Conservation (phyloP, 2,797 vertebrate species). For the Siniperca scherzeri region DNA sequence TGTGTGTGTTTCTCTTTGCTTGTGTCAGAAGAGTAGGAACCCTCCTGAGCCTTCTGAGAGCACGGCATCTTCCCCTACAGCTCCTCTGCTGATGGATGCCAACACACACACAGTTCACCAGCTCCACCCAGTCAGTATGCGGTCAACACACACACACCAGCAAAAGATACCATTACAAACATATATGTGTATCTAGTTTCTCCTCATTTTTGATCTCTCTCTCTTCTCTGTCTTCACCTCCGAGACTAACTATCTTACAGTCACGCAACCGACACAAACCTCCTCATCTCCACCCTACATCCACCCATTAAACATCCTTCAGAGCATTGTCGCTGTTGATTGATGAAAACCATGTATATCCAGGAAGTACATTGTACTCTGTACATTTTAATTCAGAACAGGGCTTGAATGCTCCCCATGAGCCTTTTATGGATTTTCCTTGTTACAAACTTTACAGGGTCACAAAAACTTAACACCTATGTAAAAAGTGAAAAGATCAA, state of each 20-base stretch:
- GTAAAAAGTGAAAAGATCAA: background rate
- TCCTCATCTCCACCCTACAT: background rate
- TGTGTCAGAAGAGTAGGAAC: slow-evolving; percentile 65
- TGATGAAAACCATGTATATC: background rate
- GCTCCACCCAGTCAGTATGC: slow-evolving; percentile 74
- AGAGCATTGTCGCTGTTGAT: background rate
- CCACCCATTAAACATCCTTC: background rate
- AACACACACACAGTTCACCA: slow-evolving; percentile 54
- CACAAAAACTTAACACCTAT: background rate
- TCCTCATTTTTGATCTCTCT: background rate
- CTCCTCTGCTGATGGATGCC: slow-evolving; percentile 77
- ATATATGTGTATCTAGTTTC: background rate
- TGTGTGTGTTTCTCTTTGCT: slow-evolving; percentile 27
- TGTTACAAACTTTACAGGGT: background rate
- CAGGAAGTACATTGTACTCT: background rate
- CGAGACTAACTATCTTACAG: background rate
- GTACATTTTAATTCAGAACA: background rate
- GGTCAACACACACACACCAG: background rate
- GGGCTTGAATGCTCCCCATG: background rate
- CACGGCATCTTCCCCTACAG: slow-evolving; percentile 72
- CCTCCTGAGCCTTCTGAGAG: slow-evolving; percentile 38
- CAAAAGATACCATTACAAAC: background rate
- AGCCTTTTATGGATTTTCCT: background rate
- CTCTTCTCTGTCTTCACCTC: background rate
- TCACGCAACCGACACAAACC: background rate